These are phyloP conservation scores for Diadegma fenestrale DNA, from an alignment of 2,888 invertebrate genomes.

Conservation along the genomic window DNA sequence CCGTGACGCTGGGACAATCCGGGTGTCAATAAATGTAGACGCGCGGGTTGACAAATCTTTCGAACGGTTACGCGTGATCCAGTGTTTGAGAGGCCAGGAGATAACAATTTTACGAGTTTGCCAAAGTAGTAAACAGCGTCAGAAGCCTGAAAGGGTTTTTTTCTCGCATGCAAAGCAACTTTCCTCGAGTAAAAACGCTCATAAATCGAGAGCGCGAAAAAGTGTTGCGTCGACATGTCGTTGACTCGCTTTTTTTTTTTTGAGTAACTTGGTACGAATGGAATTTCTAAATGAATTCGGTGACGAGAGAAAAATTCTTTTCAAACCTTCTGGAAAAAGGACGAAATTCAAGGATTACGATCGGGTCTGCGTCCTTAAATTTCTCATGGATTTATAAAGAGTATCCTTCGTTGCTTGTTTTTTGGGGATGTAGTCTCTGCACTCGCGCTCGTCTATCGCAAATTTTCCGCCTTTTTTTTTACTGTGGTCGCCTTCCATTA, in stretches of 20 bases:
- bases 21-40: not conserved
- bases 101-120: conserved; percentile 50
- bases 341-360: not conserved
- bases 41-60: not conserved
- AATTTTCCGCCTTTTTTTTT: conserved; percentile 26
- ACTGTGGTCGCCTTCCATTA: conserved; percentile 55
- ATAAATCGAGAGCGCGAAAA: conserved; percentile 51
- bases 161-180: conserved; percentile 34
- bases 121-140: conserved; percentile 38
- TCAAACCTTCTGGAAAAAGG: not conserved
- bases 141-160: conserved; percentile 15
- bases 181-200: conserved; percentile 27
- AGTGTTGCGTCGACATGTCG: conserved; percentile 1
- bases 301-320: not conserved
- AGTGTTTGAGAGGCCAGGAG: conserved; percentile 1
- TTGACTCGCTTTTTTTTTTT: not conserved
- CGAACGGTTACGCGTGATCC: not conserved
- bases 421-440: not conserved
- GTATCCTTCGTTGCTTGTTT: not conserved
- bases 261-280: not conserved
- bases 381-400: not conserved
- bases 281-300: not conserved
- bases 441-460: conserved; percentile 1
- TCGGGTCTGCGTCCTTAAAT: not conserved
- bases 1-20: not conserved